phyloP scores from a whole-genome alignment of 2,797 vertebrate genomes.

The Arrhamphus sclerolepis region DNA sequence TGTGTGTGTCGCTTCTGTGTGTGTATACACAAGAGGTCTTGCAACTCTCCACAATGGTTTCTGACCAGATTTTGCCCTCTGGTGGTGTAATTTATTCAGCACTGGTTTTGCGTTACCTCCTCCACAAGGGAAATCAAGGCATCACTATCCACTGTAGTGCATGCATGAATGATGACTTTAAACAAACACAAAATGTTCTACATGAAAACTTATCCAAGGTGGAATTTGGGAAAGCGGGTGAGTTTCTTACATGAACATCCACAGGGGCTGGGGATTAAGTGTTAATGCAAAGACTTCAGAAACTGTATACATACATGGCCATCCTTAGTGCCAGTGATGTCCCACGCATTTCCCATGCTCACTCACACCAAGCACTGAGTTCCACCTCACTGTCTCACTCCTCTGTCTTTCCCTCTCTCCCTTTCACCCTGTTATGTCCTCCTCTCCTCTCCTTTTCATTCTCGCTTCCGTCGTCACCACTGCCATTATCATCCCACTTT shows the following conservation, averaged over 20 bases:
- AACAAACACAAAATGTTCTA: not conserved
- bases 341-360: conserved; percentile 85
- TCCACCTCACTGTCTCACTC: conserved; percentile 64
- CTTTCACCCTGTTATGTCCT: conserved; percentile 60
- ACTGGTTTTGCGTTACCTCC: conserved; percentile 28
- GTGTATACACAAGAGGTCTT: conserved; percentile 18
- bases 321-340: conserved; percentile 67
- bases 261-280: not conserved
- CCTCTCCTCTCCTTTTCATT: conserved; percentile 59
- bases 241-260: too few relatives aligned
- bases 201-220: not conserved
- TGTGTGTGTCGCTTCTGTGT: conserved; percentile 11
- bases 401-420: conserved; percentile 42
- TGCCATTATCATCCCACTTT: conserved; percentile 71
- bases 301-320: not conserved
- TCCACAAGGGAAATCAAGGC: conserved; percentile 27
- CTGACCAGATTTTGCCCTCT: conserved; percentile 81
- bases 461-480: conserved; percentile 51
- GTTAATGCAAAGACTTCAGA: too few relatives aligned
- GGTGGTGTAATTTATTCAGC: conserved; percentile 62
- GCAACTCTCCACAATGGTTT: conserved; percentile 48
- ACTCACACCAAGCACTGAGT: conserved; percentile 79
- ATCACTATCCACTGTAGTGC: conserved; percentile 8
- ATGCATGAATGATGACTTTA: conserved; percentile 10
- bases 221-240: not conserved